These are phyloP conservation scores for Trypoxylon attenuatum DNA, from an alignment of 2,888 invertebrate genomes.

Conservation along the genomic window DNA sequence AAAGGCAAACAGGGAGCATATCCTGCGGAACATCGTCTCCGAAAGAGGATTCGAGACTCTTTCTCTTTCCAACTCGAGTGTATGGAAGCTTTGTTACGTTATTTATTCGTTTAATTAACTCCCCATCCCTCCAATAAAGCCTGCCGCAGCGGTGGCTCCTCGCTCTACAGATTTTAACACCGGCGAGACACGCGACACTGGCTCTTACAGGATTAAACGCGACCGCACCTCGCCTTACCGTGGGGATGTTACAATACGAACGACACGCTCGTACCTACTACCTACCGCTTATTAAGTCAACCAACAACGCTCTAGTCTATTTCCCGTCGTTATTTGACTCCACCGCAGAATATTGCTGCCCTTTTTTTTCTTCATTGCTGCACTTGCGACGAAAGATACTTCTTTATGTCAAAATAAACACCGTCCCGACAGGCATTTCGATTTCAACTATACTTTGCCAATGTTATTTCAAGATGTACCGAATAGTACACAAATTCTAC, in stretches of 20 bases:
- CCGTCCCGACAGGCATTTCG: too few relatives aligned
- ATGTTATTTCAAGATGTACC: too few relatives aligned
- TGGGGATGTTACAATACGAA: constrained; percentile 21
- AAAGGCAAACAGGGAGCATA: constrained; percentile 23
- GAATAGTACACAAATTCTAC: too few relatives aligned
- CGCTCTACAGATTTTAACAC: constrained; percentile 59
- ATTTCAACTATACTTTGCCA: too few relatives aligned
- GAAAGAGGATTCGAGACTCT: constrained; percentile 53
- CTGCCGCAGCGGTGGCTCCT: constrained; percentile 39
- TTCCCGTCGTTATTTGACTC: too few relatives aligned
- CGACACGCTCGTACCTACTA: constrained; percentile 16
- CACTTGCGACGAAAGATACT: too few relatives aligned
- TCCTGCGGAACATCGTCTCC: constrained; percentile 41
- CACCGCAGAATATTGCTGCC: too few relatives aligned
- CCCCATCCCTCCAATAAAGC: constrained; percentile 65
- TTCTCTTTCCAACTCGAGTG: constrained; percentile 20
- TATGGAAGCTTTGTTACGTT: constrained; percentile 65
- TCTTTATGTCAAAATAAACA: too few relatives aligned
- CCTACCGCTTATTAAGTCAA: constrained; percentile 41
- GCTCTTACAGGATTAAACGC: constrained; percentile 55
- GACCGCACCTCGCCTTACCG: constrained; percentile 25
- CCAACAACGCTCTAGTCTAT: too few relatives aligned
- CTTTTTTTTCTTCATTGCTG: too few relatives aligned
- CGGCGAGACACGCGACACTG: constrained; percentile 61
- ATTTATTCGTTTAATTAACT: constrained; percentile 73